These are phyloP conservation scores for Lophura nycthemera DNA, from an alignment of 2,113 vertebrate species.

Conservation along the genomic window DNA sequence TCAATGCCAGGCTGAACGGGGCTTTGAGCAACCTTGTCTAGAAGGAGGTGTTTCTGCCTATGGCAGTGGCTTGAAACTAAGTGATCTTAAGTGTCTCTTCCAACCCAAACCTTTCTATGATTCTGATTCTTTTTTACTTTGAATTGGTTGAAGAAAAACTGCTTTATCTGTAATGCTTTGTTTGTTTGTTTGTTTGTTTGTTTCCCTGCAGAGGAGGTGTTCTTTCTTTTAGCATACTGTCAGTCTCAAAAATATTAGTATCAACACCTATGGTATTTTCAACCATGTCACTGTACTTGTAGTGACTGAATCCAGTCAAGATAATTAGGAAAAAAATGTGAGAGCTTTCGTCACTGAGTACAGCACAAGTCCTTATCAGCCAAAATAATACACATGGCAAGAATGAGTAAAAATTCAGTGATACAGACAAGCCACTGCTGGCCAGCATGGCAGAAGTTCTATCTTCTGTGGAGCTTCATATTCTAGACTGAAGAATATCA, in stretches of 20 bases:
- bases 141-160: neutral
- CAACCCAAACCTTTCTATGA: neutral
- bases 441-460: neutral
- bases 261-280: neutral
- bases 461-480: accelerated
- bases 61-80: no score
- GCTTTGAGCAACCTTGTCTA: no score
- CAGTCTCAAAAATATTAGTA: neutral
- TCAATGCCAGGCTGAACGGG: no score
- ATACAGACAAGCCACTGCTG: neutral
- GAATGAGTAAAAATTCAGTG: neutral
- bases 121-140: neutral
- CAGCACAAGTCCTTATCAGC: neutral
- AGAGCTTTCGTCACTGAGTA: neutral
- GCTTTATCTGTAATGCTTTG: neutral
- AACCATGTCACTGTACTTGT: neutral
- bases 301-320: neutral
- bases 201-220: no score
- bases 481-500: neutral
- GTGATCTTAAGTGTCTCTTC: no score
- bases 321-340: neutral
- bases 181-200: neutral
- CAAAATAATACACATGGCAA: neutral
- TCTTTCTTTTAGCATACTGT: neutral
- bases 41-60: no score